phyloP scores from a whole-genome alignment of 2,888 invertebrate genomes.

The Eilema sororculum region DNA sequence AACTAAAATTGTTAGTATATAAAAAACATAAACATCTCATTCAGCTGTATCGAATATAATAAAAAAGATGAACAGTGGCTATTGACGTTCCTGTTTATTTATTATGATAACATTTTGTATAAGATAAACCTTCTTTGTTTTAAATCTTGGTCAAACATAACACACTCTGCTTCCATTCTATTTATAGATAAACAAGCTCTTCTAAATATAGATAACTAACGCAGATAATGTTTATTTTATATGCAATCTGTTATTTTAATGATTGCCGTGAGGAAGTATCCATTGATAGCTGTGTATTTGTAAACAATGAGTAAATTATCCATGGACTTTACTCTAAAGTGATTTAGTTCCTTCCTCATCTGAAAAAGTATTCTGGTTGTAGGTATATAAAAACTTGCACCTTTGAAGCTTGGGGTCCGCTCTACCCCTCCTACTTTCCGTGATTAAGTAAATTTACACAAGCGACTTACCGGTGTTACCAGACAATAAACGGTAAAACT shows the following conservation, averaged over 20 bases:
- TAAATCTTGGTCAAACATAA: constrained; percentile 2
- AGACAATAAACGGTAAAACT: too few relatives aligned
- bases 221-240: background rate
- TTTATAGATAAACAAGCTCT: constrained; percentile 3
- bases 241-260: constrained; percentile 2
- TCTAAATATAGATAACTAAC: constrained; percentile 2
- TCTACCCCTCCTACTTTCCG: background rate
- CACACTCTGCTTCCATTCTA: constrained; percentile 5
- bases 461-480: too few relatives aligned
- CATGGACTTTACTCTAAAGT: background rate
- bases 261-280: background rate
- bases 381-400: background rate
- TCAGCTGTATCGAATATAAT: background rate
- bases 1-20: background rate
- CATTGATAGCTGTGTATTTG: background rate
- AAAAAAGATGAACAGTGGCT: background rate
- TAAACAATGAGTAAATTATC: background rate
- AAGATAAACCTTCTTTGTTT: constrained; percentile 5
- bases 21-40: background rate
- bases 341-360: background rate
- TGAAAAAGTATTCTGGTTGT: background rate
- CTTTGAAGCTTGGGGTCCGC: background rate
- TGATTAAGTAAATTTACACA: too few relatives aligned
- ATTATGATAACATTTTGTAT: constrained; percentile 7
- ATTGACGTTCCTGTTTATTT: constrained; percentile 5